Percentiles rank a stretch among this genome's conserved stretches.
Conservation (phyloP, 92 coral and sea anemone species). For the Zoanthus gigantus region DNA sequence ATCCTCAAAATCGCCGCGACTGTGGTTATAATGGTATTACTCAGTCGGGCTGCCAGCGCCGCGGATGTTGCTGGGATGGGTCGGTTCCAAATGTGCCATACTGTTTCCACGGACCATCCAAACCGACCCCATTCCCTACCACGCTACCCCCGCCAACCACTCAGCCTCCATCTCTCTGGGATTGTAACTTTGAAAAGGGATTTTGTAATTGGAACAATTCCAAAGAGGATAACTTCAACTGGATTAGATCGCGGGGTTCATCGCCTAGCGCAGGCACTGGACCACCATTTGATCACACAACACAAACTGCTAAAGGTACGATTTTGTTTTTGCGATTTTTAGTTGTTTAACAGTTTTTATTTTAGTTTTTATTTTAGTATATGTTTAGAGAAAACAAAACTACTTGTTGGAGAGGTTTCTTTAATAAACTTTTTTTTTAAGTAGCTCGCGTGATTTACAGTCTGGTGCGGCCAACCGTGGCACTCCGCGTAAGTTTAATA, state of each 20-base stretch:
- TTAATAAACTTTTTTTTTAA: too few relatives aligned
- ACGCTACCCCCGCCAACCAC: constrained; percentile 87
- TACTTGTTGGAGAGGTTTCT: too few relatives aligned
- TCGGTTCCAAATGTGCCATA: constrained; percentile 81
- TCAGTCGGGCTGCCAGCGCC: constrained; percentile 67
- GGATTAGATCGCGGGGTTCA: constrained; percentile 70
- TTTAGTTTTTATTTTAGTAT: too few relatives aligned
- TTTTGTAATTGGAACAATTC: constrained; percentile 91
- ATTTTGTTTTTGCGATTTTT: not conserved
- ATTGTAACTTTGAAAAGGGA: constrained; percentile 85
- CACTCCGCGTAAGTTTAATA: too few relatives aligned
- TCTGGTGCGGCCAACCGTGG: too few relatives aligned
- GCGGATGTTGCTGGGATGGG: constrained; percentile 94
- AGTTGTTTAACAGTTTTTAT: not conserved
- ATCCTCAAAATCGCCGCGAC: constrained; percentile 70
- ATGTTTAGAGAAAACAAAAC: too few relatives aligned
- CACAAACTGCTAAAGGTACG: constrained; percentile 81
- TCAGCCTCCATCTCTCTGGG: constrained; percentile 83
- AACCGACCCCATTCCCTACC: constrained; percentile 99
- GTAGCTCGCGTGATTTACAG: too few relatives aligned
- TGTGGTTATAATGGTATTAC: constrained; percentile 80
- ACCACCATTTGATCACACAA: constrained; percentile 88
- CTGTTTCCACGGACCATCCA: constrained; percentile 92
- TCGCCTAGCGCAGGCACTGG: constrained; percentile 83
- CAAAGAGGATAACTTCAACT: constrained; percentile 82